A percentile compares a stretch with the other conserved stretches of the same genome.
These are phyloP conservation scores for Montipora cactus DNA, from an alignment of 64 coral and sea anemone genomes.

Conservation along the genomic window DNA sequence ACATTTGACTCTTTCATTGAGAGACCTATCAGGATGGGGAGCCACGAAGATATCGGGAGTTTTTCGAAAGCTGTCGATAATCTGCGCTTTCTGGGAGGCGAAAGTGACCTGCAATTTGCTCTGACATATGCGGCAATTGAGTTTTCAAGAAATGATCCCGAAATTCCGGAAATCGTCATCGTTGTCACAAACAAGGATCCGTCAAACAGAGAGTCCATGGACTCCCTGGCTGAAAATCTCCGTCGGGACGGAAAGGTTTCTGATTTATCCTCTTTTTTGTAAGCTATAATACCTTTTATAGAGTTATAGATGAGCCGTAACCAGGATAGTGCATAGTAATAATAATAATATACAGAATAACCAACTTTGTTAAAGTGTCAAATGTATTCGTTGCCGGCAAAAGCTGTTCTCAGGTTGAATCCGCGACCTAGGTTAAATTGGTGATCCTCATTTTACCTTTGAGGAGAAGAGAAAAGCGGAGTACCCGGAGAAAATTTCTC, in stretches of 20 bases:
- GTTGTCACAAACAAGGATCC: conserved; percentile 16
- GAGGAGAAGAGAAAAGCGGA: too few relatives aligned
- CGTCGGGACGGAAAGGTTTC: background rate
- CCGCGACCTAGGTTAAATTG: too few relatives aligned
- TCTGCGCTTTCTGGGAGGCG: conserved; percentile 34
- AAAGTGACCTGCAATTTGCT: conserved; percentile 27
- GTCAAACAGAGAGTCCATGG: background rate
- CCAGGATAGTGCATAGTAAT: too few relatives aligned
- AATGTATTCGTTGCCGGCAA: too few relatives aligned
- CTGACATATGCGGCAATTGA: conserved; percentile 1
- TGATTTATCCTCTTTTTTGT: too few relatives aligned
- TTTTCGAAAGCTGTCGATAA: conserved; percentile 59
- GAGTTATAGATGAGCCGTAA: too few relatives aligned
- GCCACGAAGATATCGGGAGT: background rate
- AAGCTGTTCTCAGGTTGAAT: too few relatives aligned
- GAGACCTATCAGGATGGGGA: conserved; percentile 21
- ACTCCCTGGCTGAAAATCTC: background rate
- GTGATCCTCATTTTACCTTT: too few relatives aligned
- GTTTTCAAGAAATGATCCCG: background rate
- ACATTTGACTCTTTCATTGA: conserved; percentile 14
- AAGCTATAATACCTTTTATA: too few relatives aligned
- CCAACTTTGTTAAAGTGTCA: too few relatives aligned
- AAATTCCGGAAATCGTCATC: background rate
- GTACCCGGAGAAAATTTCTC: too few relatives aligned
- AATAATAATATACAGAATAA: too few relatives aligned